phyloP scores from a whole-genome alignment of 2,888 invertebrate species.

The Teinopalpus imperialis region DNA sequence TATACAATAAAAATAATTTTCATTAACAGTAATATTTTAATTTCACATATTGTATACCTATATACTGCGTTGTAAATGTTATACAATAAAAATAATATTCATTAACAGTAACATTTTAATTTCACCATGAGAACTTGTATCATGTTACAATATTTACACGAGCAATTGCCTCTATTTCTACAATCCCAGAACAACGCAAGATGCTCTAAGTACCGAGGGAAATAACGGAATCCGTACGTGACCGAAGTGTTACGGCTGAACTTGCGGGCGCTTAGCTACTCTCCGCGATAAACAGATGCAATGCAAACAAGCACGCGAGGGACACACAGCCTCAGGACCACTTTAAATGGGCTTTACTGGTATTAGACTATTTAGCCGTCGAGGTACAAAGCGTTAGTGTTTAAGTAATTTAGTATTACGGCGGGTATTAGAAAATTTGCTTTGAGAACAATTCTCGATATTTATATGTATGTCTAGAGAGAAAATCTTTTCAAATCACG shows the following conservation, averaged over 20 bases:
- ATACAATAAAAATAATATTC: too few relatives aligned
- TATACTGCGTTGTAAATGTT: too few relatives aligned
- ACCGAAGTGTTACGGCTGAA: conserved; percentile 28
- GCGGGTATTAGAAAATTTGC: not conserved
- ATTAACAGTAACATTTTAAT: too few relatives aligned
- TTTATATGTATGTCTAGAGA: too few relatives aligned
- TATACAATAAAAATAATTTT: too few relatives aligned
- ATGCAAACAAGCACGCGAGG: not conserved
- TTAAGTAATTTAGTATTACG: too few relatives aligned
- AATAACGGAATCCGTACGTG: conserved; percentile 36
- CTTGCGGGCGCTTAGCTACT: conserved; percentile 4
- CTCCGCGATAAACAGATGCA: conserved; percentile 7
- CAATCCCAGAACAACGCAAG: not conserved
- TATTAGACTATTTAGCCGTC: not conserved
- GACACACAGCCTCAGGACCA: not conserved
- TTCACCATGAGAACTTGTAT: too few relatives aligned
- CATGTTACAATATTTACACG: conserved; percentile 6
- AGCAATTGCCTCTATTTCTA: not conserved
- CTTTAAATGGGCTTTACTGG: not conserved
- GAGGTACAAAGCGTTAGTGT: conserved; percentile 15
- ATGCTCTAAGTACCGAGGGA: conserved; percentile 8
- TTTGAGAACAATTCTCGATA: too few relatives aligned
- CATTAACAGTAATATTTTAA: too few relatives aligned
- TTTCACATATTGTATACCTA: too few relatives aligned
- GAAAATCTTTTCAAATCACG: too few relatives aligned